Base-by-base conservation (phyloP, 2,113 vertebrate species). In the Agelaius tricolor region DNA sequence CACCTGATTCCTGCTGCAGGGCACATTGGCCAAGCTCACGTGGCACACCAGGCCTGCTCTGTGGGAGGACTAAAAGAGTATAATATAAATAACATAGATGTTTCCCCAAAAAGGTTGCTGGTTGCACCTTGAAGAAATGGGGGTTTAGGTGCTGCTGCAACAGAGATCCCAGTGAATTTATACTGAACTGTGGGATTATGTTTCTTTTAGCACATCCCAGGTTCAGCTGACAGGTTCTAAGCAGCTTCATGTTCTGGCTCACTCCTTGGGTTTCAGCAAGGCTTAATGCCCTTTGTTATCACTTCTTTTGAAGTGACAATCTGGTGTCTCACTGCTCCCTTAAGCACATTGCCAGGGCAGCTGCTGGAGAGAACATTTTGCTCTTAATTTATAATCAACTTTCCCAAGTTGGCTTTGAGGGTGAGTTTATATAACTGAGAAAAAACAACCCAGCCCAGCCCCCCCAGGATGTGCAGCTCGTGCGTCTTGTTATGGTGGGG, bases 1-100 rank as follows among this genome's bases (percentile, higher is more conserved):
- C 55, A 10, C 75, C 46, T 8, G 7, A 17, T 47, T 69, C 24
- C 67, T 2, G 5, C 54, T 58, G 9, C 54, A 8, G 3, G 8
- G 33, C 31, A 6, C 15, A 0, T 3, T 49, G 37, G 33, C 71
- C 67, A 26, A 39, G 33, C 18, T 88, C 26, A 8, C 0, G 0
- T 4, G 11, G 61, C 33, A 6, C 24, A 6, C 5, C 14, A 30
- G 44, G 7, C 47, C 6, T 33, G 16, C 28, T 15, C 27, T 8
- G 15, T 33, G 52, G 76, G 52, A 83, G 72, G 20, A 28, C 27
- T 10, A 1, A 47, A 68, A 10, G 44, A 41, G 18, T 8, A 4
- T 55, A 13, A 54, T 8, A 4, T 55, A 13, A 54, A 52, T 23
- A 14, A 67, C 39, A 33, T 1, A 4, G 15, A 0, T 3, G 9